Base-by-base conservation (phyloP, 1,140 invertebrate genomes). In the Drosophila parvula region DNA sequence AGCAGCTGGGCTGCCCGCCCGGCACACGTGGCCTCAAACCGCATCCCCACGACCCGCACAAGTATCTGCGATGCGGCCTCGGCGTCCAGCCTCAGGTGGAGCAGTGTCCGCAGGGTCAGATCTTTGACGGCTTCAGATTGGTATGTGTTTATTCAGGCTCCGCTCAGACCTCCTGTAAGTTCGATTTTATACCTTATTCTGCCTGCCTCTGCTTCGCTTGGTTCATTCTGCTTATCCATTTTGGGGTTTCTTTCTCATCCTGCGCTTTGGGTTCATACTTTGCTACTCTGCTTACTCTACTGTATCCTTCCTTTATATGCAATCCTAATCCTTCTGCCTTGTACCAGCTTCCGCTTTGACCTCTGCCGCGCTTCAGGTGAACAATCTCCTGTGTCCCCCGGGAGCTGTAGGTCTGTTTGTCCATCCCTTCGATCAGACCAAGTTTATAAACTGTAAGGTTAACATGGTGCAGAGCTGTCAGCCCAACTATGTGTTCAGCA, bases 371-470 rank as follows among this genome's bases (percentile, higher is more conserved):
- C 45, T 43, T 27, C 71, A 64, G 11, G 32, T 71, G 0, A 79
- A 48, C 18, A 59, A 69, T 38, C 44, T 85, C 0, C 47, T 65
- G 43, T 91, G 90, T 50, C 81, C 86, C 10, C 41, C n/a, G n/a
- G 81, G 76, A 6, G 77, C 78, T 14, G 59, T 74, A 30, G 95
- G 95, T 16, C 57, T 95, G 9, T 92, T 94, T 41, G 93, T 93
- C 0, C 94, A 95, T 92, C 94, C 94, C 4, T 91, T 92, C 8
- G 93, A 94, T 55, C 96, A 95, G 67, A 92, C 91, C 8, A 94
- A 95, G 78, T 96, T 94, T 77, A 76, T 96, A 4, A 94, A 94
- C 50, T 96, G 96, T 81, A 89, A 92, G 91, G 95, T 55, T 14
- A 55, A 55, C 51, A 94, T 7, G 92, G 83, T 95, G 18, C 94